These are phyloP conservation scores for Gracilinanus agilis DNA, from an alignment of 2,113 vertebrate genomes.

Conservation along the genomic window DNA sequence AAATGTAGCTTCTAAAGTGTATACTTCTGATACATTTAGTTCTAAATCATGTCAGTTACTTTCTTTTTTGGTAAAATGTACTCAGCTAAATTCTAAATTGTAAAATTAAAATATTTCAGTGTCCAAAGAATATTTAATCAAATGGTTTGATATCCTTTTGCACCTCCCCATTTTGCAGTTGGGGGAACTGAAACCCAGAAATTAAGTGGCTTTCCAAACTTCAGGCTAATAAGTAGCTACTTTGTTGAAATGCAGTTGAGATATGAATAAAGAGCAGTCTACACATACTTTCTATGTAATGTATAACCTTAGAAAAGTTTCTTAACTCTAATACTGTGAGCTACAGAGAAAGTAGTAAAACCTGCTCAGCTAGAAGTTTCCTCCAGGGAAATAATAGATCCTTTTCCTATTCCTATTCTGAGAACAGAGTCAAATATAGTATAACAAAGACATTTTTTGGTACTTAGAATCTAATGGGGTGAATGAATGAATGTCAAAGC, in stretches of 20 bases:
- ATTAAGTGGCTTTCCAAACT: conserved; percentile 30
- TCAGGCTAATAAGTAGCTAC: neutral
- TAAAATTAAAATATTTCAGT: conserved; percentile 20
- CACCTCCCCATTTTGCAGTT: conserved; percentile 33
- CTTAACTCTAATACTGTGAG: neutral
- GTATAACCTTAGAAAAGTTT: neutral
- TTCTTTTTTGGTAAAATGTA: neutral
- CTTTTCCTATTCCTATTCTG: neutral
- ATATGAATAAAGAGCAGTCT: neutral
- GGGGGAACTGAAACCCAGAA: conserved; percentile 14
- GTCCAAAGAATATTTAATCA: neutral
- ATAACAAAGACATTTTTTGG: neutral
- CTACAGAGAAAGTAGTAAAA: neutral
- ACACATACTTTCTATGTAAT: neutral
- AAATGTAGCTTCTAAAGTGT: neutral
- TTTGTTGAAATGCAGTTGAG: neutral
- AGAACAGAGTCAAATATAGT: neutral
- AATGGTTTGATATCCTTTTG: neutral
- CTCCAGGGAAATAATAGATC: neutral
- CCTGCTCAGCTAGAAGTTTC: neutral
- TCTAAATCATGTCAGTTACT: neutral
- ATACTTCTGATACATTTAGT: neutral
- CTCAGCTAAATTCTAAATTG: neutral
- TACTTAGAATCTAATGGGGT: neutral
- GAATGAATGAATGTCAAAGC: neutral